Conservation (phyloP, 1,140 invertebrate species). For the Nasonia longicornis region DNA sequence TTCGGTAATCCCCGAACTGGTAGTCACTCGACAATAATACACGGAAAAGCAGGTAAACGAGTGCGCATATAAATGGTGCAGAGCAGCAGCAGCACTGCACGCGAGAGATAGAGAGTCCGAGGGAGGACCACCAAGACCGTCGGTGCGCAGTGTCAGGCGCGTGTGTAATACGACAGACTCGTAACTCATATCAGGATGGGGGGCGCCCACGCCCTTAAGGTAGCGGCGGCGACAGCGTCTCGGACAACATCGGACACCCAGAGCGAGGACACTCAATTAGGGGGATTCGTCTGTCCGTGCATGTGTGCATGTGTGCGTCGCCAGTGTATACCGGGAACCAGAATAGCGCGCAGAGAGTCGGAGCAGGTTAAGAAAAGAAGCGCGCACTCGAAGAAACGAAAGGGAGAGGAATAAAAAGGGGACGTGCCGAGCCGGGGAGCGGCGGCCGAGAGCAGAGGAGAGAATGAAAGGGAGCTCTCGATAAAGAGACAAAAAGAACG, state of each 20-base stretch:
- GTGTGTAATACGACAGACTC: conserved; percentile 67
- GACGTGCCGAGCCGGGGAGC: conserved; percentile 4
- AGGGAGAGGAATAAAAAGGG: conserved; percentile 24
- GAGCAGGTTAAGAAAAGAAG: conserved; percentile 34
- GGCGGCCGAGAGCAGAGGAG: not conserved
- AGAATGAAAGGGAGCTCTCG: conserved; percentile 41
- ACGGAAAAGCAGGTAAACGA: conserved; percentile 23
- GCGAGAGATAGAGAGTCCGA: conserved; percentile 14
- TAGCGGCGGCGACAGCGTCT: conserved; percentile 65
- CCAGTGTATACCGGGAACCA: conserved; percentile 46
- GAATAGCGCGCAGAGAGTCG: conserved; percentile 39
- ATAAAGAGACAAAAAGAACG: conserved; percentile 30
- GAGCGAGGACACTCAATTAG: conserved; percentile 70
- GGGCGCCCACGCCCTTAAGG: conserved; percentile 66
- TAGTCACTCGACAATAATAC: not conserved
- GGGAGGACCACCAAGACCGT: conserved; percentile 64
- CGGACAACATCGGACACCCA: conserved; percentile 68
- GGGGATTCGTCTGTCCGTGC: conserved; percentile 32
- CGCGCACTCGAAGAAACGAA: conserved; percentile 26
- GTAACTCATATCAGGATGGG: conserved; percentile 67
- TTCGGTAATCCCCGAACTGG: not conserved
- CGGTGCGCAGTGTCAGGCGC: conserved; percentile 51
- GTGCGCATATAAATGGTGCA: conserved; percentile 61
- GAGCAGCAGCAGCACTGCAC: conserved; percentile 51
- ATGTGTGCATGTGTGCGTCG: conserved; percentile 13